Conservation (phyloP, 2,888 invertebrate species). For the Protophormia terraenovae region DNA sequence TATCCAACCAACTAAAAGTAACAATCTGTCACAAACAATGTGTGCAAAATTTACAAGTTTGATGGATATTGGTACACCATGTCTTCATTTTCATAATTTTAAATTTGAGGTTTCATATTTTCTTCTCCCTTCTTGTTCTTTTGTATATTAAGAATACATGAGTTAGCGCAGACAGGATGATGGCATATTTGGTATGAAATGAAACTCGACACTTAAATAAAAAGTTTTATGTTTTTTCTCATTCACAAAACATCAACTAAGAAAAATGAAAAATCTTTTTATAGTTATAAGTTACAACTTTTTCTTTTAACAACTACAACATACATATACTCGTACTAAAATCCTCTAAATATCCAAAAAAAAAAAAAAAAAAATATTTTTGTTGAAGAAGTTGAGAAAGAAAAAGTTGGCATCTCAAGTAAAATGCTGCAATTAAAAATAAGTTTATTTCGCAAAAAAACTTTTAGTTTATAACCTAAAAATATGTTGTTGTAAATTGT, state of each 20-base stretch:
- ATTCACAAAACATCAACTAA: not conserved
- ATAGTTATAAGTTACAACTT: constrained; percentile 8
- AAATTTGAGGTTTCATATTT: not conserved
- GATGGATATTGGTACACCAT: not conserved
- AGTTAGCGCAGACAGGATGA: not conserved
- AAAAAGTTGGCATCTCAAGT: constrained; percentile 46
- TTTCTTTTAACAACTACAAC: not conserved
- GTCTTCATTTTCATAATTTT: not conserved
- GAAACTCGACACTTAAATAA: constrained; percentile 4
- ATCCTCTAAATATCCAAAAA: not conserved
- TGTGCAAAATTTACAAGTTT: not conserved
- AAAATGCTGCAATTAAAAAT: constrained; percentile 58
- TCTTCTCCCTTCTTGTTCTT: not conserved
- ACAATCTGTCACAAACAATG: not conserved
- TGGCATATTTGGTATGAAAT: constrained; percentile 1
- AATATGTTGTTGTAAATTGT: constrained; percentile 42
- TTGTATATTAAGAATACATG: not conserved
- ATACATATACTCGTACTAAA: not conserved
- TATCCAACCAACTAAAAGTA: not conserved
- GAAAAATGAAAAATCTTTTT: constrained; percentile 2
- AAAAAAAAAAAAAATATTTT: no score
- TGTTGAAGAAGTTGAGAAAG: not conserved
- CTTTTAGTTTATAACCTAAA: constrained; percentile 49
- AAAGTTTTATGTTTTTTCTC: not conserved
- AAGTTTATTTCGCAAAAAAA: constrained; percentile 35